A percentile compares a stretch with the other conserved stretches of the same genome.
Evolutionary conservation across 2,888 invertebrate genomes (phyloP).

Genomic region (Xylota segnis): DNA sequence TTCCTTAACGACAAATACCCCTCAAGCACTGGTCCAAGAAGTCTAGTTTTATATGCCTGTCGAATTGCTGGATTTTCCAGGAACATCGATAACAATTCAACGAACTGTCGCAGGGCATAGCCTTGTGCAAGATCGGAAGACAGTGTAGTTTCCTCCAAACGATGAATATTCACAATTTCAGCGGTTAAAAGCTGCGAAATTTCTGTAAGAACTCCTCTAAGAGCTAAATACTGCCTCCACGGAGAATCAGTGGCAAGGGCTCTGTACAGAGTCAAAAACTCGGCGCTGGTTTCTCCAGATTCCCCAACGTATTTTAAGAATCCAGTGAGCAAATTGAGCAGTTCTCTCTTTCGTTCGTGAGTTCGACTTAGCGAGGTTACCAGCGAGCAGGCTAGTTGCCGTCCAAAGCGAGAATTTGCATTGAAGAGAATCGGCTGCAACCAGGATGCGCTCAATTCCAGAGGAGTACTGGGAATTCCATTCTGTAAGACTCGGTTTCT

Average conservation of each 20-base stretch:
- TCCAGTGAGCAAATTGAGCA: slow-evolving; percentile 94
- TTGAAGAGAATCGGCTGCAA: slow-evolving; percentile 96
- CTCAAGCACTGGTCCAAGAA: slow-evolving; percentile 91
- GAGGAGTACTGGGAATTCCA: slow-evolving; percentile 83
- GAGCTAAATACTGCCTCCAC: slow-evolving; percentile 97
- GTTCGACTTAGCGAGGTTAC: slow-evolving; percentile 92
- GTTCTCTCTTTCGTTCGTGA: slow-evolving; percentile 88
- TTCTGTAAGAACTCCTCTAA: slow-evolving; percentile 93
- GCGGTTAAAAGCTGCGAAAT: slow-evolving; percentile 94
- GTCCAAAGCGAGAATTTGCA: slow-evolving; percentile 94
- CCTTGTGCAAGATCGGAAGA: slow-evolving; percentile 98
- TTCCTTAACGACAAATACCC: slow-evolving; percentile 96
- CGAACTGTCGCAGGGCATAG: slow-evolving; percentile 95
- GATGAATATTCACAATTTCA: slow-evolving; percentile 95
- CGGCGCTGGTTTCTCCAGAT: slow-evolving; percentile 96
- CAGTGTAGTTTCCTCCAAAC: slow-evolving; percentile 95
- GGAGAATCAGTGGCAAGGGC: slow-evolving; percentile 93
- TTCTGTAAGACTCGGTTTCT: slow-evolving; percentile 82
- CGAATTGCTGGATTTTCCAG: slow-evolving; percentile 94
- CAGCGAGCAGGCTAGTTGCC: slow-evolving; percentile 95
- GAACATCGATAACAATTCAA: slow-evolving; percentile 94
- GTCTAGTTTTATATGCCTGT: slow-evolving; percentile 94
- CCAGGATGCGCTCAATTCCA: slow-evolving; percentile 89
- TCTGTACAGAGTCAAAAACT: slow-evolving; percentile 95
- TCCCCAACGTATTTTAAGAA: slow-evolving; percentile 94